Evolutionary conservation across 1,140 invertebrate species (phyloP).

Genomic region (Agrilus planipennis): DNA sequence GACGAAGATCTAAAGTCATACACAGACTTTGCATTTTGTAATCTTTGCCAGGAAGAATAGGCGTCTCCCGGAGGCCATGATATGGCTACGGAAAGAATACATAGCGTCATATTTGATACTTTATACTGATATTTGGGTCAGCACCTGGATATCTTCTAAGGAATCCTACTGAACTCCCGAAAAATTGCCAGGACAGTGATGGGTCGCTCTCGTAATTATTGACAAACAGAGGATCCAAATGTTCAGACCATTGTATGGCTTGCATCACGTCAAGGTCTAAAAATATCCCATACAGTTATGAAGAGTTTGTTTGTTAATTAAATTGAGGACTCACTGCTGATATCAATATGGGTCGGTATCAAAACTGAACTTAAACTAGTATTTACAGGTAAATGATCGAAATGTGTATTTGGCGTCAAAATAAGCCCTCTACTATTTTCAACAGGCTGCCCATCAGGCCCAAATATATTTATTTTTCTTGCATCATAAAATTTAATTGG

Average conservation of each 20-base stretch:
- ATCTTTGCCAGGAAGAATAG: conserved; percentile 30
- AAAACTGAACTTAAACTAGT: conserved; percentile 77
- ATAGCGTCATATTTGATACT: neutral
- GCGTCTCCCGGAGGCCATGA: conserved; percentile 59
- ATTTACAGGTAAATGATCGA: conserved; percentile 75
- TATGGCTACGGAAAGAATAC: conserved; percentile 39
- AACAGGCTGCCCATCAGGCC: conserved; percentile 52
- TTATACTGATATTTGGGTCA: conserved; percentile 2
- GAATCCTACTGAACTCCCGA: conserved; percentile 85
- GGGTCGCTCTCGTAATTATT: conserved; percentile 88
- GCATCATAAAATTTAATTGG: conserved; percentile 53
- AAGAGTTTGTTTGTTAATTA: conserved; percentile 3
- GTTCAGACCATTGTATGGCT: conserved; percentile 85
- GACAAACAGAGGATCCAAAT: conserved; percentile 79
- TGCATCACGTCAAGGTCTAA: conserved; percentile 67
- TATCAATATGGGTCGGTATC: conserved; percentile 49
- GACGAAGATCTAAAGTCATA: conserved; percentile 79
- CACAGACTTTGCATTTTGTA: conserved; percentile 52
- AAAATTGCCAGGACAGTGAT: conserved; percentile 91
- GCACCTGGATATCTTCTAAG: conserved; percentile 85
- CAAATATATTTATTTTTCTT: conserved; percentile 57
- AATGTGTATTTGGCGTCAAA: conserved; percentile 59
- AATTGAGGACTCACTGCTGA: conserved; percentile 19
- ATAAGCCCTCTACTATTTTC: conserved; percentile 53
- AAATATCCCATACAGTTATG: conserved; percentile 10